Evolutionary conservation across 2,888 invertebrate species (phyloP).

Genomic region (Cerastis leucographa): DNA sequence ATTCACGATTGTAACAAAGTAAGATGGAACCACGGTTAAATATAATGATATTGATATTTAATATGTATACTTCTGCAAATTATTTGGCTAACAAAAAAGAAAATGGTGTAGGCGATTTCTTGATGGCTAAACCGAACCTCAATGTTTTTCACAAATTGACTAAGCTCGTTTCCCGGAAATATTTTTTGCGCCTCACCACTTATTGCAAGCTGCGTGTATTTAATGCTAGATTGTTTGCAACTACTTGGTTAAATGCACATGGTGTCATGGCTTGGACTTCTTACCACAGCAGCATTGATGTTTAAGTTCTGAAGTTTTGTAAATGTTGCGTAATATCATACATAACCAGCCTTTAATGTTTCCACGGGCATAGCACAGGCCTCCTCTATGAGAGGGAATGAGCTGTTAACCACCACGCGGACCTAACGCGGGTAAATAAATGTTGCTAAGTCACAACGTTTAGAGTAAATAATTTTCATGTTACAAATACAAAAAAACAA

Average conservation of each 20-base stretch:
- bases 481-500: background rate
- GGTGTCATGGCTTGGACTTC: background rate
- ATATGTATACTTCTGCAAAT: too few relatives aligned
- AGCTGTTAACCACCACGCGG: background rate
- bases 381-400: background rate
- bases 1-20: constrained; percentile 1
- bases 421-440: background rate
- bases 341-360: background rate
- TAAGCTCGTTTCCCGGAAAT: background rate
- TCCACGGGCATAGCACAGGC: background rate
- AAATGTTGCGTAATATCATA: background rate
- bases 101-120: background rate
- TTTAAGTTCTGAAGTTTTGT: background rate
- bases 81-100: background rate
- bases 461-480: background rate
- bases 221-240: background rate
- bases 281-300: background rate
- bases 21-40: background rate
- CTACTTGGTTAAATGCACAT: background rate
- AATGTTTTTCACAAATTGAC: background rate
- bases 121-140: background rate
- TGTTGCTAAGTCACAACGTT: background rate
- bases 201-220: background rate
- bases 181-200: too few relatives aligned
- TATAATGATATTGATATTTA: background rate